Evolutionary conservation across 2,113 vertebrate species (phyloP).

Genomic region (Polyodon spathula): DNA sequence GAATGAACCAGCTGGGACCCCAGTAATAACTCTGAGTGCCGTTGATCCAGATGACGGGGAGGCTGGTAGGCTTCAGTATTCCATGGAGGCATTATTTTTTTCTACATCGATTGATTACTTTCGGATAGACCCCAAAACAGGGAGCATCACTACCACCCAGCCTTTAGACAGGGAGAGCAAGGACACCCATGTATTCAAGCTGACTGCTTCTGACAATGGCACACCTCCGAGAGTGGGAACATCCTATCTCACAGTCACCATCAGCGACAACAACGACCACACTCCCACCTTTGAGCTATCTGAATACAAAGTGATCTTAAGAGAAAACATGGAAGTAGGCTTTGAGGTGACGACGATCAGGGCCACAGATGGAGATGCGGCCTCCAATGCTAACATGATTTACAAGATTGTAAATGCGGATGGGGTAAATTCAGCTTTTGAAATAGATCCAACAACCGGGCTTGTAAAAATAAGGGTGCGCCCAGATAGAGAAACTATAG

Average conservation of each 20-base stretch:
- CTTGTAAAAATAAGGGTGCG: slow-evolving; percentile 75
- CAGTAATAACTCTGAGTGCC: slow-evolving; percentile 77
- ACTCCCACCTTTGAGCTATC: slow-evolving; percentile 80
- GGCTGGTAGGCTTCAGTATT: slow-evolving; percentile 74
- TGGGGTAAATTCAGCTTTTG: slow-evolving; percentile 62
- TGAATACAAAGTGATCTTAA: slow-evolving; percentile 74
- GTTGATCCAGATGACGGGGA: slow-evolving; percentile 79
- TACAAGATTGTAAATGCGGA: slow-evolving; percentile 73
- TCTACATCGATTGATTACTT: slow-evolving; percentile 83
- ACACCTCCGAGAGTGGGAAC: slow-evolving; percentile 61
- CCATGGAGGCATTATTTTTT: slow-evolving; percentile 84
- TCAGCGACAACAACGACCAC: slow-evolving; percentile 91
- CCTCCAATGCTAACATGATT: slow-evolving; percentile 88
- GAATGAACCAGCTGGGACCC: slow-evolving; percentile 77
- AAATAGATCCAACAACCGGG: slow-evolving; percentile 77
- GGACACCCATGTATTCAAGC: slow-evolving; percentile 86
- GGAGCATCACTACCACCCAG: slow-evolving; percentile 68
- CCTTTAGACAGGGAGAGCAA: slow-evolving; percentile 83
- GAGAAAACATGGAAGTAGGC: slow-evolving; percentile 87
- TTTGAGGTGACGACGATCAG: slow-evolving; percentile 89
- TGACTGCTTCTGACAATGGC: slow-evolving; percentile 71
- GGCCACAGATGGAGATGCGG: slow-evolving; percentile 82
- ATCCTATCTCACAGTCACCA: slow-evolving; percentile 78
- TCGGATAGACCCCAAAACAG: slow-evolving; percentile 66
- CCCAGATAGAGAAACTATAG: slow-evolving; percentile 73